Evolutionary conservation across 1,140 invertebrate species (phyloP).

Genomic region (Homarus americanus): DNA sequence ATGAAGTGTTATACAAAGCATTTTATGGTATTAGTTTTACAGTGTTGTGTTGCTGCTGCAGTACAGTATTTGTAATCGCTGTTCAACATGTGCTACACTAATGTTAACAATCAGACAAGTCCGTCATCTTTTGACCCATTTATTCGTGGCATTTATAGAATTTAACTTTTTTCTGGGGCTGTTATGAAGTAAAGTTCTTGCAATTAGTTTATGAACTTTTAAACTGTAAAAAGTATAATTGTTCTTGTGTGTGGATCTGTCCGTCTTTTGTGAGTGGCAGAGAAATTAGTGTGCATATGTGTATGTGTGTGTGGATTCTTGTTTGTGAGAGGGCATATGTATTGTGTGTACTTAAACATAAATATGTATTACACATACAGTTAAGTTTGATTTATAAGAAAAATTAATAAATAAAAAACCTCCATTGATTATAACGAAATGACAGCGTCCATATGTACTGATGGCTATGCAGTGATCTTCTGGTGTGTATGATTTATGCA

Average conservation of each 20-base stretch:
- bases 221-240: not conserved
- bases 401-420: not conserved
- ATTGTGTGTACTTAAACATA: not conserved
- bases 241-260: not conserved
- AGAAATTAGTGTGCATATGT: not conserved
- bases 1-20: not conserved
- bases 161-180: not conserved
- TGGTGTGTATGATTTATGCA: not conserved
- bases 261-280: no score
- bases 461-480: constrained; percentile 1
- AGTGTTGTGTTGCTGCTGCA: not conserved
- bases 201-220: not conserved
- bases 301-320: not conserved
- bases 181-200: not conserved
- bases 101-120: not conserved
- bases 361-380: not conserved
- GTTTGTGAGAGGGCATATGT: no score
- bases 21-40: not conserved
- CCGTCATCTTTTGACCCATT: not conserved
- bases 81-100: not conserved
- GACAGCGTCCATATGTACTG: not conserved
- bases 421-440: no score
- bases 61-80: not conserved
- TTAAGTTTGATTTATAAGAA: not conserved
- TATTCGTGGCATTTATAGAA: not conserved